Percentiles rank a stretch among this genome's conserved stretches.
These are phyloP conservation scores for Todus mexicanus DNA, from an alignment of 2,797 vertebrate genomes.

Conservation along the genomic window DNA sequence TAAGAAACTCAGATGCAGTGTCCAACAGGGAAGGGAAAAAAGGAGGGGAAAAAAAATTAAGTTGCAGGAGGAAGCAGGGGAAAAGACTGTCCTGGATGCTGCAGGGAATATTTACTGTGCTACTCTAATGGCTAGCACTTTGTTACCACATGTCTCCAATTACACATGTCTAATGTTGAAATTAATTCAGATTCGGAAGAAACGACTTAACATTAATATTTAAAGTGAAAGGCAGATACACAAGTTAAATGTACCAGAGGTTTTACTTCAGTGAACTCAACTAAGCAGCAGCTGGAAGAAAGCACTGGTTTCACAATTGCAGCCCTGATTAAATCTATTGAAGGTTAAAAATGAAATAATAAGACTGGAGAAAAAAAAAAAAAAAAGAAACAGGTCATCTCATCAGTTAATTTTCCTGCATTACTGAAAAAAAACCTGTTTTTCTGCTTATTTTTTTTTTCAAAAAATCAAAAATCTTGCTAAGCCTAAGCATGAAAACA, in stretches of 20 bases:
- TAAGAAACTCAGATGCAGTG: not conserved
- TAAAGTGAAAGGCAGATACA: not conserved
- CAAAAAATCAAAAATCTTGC: not conserved
- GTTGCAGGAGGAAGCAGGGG: not conserved
- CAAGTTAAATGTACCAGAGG: not conserved
- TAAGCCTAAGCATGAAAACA: not conserved
- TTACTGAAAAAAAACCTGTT: not conserved
- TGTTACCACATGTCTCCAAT: not conserved
- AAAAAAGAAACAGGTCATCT: not conserved
- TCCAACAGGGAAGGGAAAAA: not conserved
- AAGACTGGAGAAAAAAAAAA: not conserved
- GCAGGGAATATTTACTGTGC: not conserved
- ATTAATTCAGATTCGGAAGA: not conserved
- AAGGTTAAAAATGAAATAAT: not conserved
- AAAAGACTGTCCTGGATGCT: not conserved
- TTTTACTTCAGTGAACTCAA: not conserved
- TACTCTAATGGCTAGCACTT: not conserved
- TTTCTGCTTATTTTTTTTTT: not conserved
- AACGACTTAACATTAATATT: not conserved
- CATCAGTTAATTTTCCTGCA: not conserved
- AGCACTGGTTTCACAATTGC: not conserved
- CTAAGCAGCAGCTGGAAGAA: not conserved
- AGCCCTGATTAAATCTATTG: not conserved
- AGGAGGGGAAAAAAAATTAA: not conserved
- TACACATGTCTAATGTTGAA: not conserved